Conservation (phyloP, 2,888 invertebrate genomes). For the Caenorhabditis sulstoni region DNA sequence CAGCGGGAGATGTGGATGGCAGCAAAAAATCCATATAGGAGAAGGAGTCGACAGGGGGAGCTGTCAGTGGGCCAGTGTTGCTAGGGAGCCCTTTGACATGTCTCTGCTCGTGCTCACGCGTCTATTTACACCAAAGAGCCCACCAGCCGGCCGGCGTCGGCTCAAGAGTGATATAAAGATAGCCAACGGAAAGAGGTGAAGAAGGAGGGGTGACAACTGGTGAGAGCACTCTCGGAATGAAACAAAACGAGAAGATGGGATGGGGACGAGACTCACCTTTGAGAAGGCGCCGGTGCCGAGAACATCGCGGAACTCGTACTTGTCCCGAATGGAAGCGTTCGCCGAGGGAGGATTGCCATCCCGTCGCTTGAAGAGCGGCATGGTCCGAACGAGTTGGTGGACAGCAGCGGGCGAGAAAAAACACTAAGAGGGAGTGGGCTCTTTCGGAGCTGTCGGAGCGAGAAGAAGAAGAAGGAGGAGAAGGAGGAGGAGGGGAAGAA, state of each 20-base stretch:
- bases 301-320: slow-evolving; percentile 79
- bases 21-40: slow-evolving; percentile 28
- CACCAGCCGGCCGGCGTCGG: not conserved
- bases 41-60: not conserved
- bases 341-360: slow-evolving; percentile 51
- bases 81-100: slow-evolving; percentile 11
- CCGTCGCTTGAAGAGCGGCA: slow-evolving; percentile 70
- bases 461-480: slow-evolving; percentile 15
- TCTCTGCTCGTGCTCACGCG: not conserved
- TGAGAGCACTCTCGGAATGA: not conserved
- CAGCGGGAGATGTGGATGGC: slow-evolving; percentile 1
- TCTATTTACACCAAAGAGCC: not conserved
- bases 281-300: slow-evolving; percentile 80
- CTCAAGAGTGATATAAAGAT: slow-evolving; percentile 8
- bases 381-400: slow-evolving; percentile 12
- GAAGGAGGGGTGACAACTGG: not conserved
- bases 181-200: not conserved
- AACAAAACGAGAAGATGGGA: too few relatives aligned
- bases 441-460: slow-evolving; percentile 29
- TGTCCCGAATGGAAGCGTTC: slow-evolving; percentile 69
- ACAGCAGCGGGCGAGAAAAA: slow-evolving; percentile 21
- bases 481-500: too few relatives aligned
- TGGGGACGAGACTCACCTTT: slow-evolving; percentile 66
- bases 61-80: slow-evolving; percentile 6
- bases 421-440: slow-evolving; percentile 41